Evolutionary conservation across 2,797 vertebrate genomes (phyloP), one percentile per base, ranked within the genome.

Genomic region (Parotocinclus haroldoi): DNA sequence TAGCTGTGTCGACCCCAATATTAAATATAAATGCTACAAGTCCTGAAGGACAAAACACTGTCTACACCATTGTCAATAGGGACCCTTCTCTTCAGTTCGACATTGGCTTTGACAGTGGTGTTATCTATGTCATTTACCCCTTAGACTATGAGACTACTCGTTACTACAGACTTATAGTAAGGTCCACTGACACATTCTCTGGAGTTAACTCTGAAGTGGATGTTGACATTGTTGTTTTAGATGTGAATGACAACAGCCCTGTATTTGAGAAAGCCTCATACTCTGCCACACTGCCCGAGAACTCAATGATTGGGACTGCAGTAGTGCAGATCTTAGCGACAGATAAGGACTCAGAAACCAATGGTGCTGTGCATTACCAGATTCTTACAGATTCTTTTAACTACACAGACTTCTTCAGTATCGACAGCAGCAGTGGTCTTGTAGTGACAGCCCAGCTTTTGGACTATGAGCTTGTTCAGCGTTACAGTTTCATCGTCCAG

Each of bases 191-290:
- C 70, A 94, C 92, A 0, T 72, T 96, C 66, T 96, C 92, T 0
- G 95, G 96, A 0, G 91, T 90, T 0, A 93, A 92, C 38, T 94
- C 95, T 0, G 95, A 98, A 66, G 96, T 98, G 0, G 95, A 96
- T 69, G 93, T 96, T 8, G 96, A 98, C 77, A 87, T 99, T 1
- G 81, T 96, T 1, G 86, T 99, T 59, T 89, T 94, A 66, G 97
- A 99, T 72, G 86, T 96, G 68, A 99, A 99, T 5, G 97, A 99
- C 73, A 98, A 95, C 76, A 78, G 92, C 11, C 96, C 97, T 0
- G 53, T 91, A 59, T 99, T 98, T 71, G 82, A 69, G 19, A 89
- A 93, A 69, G 84, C 79, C 7, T 89, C 89, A 0, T 99, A 98
- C 57, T 40, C 78, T 2, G 67, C 88, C 11, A 80, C 89, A 3